phyloP scores from a whole-genome alignment of 2,797 vertebrate species.

The Sylvilagus floridanus region DNA sequence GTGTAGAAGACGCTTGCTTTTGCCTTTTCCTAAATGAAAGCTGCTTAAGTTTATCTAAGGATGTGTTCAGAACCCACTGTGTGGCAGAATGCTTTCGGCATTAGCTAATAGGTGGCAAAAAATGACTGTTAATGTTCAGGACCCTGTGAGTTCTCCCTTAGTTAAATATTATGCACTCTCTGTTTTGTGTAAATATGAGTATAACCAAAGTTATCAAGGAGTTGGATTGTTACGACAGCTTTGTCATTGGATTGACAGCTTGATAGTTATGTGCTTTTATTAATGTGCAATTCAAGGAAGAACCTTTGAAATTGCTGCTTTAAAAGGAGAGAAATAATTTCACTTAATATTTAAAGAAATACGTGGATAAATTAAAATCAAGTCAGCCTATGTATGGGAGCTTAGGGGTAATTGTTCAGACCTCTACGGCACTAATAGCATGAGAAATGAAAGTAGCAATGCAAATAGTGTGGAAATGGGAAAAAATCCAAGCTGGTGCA shows the following conservation, averaged over 20 bases:
- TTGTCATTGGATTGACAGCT: conserved; percentile 6
- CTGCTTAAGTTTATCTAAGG: neutral
- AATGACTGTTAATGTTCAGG: neutral
- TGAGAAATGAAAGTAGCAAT: conserved; percentile 27
- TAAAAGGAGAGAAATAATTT: conserved; percentile 53
- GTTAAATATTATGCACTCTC: neutral
- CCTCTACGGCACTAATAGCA: neutral
- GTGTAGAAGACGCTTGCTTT: neutral
- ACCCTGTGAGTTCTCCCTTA: neutral
- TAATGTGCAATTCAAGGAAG: neutral
- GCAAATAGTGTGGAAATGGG: neutral
- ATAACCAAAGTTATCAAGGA: neutral
- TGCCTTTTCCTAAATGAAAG: neutral
- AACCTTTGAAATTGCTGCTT: conserved; percentile 40
- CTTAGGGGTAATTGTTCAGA: neutral
- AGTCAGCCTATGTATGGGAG: neutral
- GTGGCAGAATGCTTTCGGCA: neutral
- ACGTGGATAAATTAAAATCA: neutral
- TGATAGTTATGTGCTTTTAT: neutral
- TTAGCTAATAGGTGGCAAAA: neutral
- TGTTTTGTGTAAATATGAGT: conserved; percentile 43
- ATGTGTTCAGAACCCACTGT: neutral
- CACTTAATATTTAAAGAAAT: neutral
- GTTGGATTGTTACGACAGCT: neutral
- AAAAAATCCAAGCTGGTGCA: neutral